Evolutionary conservation across 2,797 vertebrate genomes (phyloP).

Genomic region (Pachyuromys duprasi): DNA sequence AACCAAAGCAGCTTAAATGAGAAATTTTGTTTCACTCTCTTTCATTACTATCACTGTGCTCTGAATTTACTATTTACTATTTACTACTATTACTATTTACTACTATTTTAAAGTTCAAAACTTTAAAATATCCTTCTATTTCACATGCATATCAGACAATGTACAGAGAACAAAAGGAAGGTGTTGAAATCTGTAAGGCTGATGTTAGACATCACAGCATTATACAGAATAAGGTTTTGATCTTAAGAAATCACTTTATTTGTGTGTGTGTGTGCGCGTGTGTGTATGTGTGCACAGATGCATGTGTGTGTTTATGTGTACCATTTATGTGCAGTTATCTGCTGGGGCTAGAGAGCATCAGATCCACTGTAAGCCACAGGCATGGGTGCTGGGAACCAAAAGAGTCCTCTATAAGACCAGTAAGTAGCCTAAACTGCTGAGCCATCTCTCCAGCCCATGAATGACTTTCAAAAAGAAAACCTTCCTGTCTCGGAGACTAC

Average conservation of each 20-base stretch:
- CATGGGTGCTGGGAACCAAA: neutral
- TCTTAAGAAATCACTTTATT: neutral
- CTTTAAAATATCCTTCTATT: constrained; percentile 2
- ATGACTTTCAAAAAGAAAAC: neutral
- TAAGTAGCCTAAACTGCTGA: neutral
- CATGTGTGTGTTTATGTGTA: neutral
- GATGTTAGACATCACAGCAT: neutral
- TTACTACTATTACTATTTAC: too few relatives aligned
- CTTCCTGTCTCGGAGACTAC: neutral
- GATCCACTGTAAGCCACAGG: neutral
- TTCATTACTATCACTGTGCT: constrained; percentile 53
- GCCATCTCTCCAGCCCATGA: neutral
- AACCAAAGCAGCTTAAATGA: constrained; percentile 82
- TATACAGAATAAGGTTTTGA: neutral
- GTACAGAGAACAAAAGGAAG: neutral
- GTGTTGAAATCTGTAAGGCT: neutral
- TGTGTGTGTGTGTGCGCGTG: neutral
- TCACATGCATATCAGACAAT: neutral
- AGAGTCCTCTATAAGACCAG: neutral
- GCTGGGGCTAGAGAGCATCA: neutral
- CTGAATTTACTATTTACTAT: constrained; percentile 52
- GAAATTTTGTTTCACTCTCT: constrained; percentile 88
- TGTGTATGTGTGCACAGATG: too few relatives aligned
- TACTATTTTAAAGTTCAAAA: too few relatives aligned
- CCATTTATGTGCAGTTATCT: neutral